Conservation (phyloP, 2,888 invertebrate genomes). For the Altica lythri region DNA sequence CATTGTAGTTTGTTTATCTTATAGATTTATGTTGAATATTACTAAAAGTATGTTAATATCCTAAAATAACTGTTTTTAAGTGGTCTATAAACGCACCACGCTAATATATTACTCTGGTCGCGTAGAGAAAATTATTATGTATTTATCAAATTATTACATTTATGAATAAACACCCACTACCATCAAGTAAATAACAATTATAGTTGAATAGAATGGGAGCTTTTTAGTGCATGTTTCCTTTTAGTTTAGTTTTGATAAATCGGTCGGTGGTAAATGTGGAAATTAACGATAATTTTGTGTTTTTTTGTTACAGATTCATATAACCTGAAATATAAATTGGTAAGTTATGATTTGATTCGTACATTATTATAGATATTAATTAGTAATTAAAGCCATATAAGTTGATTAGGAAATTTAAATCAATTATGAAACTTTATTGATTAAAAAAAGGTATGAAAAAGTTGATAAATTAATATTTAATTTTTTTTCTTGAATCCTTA, state of each 20-base stretch:
- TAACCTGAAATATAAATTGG: slow-evolving; percentile 12
- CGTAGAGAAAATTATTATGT: slow-evolving; percentile 5
- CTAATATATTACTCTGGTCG: neutral
- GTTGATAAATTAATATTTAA: too few relatives aligned
- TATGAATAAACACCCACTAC: slow-evolving; percentile 9
- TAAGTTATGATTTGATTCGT: slow-evolving; percentile 3
- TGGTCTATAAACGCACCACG: slow-evolving; percentile 11
- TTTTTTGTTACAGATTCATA: slow-evolving; percentile 16
- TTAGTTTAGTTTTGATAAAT: neutral
- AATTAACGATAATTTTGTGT: neutral
- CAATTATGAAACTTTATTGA: too few relatives aligned
- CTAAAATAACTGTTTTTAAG: slow-evolving; percentile 11
- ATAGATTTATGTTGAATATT: too few relatives aligned
- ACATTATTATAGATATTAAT: too few relatives aligned
- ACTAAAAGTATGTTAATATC: slow-evolving; percentile 12
- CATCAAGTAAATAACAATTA: slow-evolving; percentile 11
- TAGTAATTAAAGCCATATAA: too few relatives aligned
- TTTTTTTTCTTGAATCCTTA: too few relatives aligned
- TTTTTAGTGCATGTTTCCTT: slow-evolving; percentile 14
- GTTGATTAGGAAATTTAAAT: too few relatives aligned
- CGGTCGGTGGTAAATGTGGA: neutral
- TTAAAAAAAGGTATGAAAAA: too few relatives aligned
- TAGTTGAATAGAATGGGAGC: neutral
- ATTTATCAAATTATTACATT: slow-evolving; percentile 22
- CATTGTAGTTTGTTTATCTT: too few relatives aligned